Evolutionary conservation across 2,888 invertebrate species (phyloP), one percentile per base, ranked within the genome.

Genomic region (Metellina segmentata): DNA sequence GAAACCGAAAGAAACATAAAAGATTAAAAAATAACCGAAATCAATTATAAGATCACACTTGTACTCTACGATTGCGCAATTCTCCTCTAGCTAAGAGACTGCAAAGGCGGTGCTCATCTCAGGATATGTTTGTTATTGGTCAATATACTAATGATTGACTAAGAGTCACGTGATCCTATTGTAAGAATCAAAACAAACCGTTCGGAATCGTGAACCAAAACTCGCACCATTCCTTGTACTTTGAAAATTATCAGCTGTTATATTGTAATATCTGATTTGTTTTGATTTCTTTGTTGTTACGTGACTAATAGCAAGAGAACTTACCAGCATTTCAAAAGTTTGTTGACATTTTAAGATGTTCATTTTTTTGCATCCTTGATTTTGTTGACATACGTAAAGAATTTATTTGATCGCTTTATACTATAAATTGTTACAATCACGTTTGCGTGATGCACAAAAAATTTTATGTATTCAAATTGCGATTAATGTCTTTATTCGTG

Each of bases 71-170:
- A 92, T 92, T 89, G 89, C 81, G 89, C 89, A 92, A 92, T 92
- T 81, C 72, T 92, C 88, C 72, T 81, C 75, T 86, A 81, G 20
- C 85, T 77, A 61, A 52, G 71, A 89, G 85, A 89, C 92, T 89
- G 92, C 92, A 92, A 85, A 92, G 89, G 92, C 89, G 89, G 92
- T 81, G 71, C 92, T 92, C 77, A 81, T 75, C 72, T n/a, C 61
- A 53, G 79, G 74, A 85, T 81, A 85, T 89, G 85, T 89, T 85
- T 92, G 89, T 89, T 88, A 91, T 91, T 92, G 92, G 92, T 92
- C 89, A 89, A 92, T 92, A 89, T 61, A 70, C 83, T 75, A 61
- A 75, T 85, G 92, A 92, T 89, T 91, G 87, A 91, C 86, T 86
- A 70, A 20, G 6, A 88, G 87, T 91, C 91, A 91, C 87, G 91